Evolutionary conservation across 1,140 invertebrate species (phyloP), one percentile per base, ranked within the genome.

Genomic region (Pristionchus pacificus): DNA sequence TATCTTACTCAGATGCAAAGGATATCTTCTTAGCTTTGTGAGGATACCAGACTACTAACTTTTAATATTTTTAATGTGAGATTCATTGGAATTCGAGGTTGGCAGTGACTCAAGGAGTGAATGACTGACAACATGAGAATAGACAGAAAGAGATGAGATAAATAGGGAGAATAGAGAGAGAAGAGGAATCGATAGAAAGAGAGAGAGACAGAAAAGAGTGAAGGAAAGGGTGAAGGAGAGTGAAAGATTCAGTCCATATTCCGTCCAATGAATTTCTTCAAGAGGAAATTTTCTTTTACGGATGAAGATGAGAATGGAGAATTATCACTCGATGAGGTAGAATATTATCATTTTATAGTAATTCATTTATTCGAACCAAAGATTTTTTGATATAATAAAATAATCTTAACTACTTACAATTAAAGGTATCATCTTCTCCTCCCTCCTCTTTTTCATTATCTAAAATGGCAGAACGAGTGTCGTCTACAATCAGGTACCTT

Each of bases 261-360:
- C 19, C 38, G 6, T 49, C 38, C 31, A 49, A 73, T 73, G 71
- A 73, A 73, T 55, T 73, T 73, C 38, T 73, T 73, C 66, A 73
- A 73, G 66, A 25, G 71, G 29, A 73, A 73, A 58, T 73, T 73
- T 60, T 73, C 71, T 1, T 73, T 73, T 57, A 59, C 60, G 28
- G 71, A 73, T 2, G 71, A 73, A 30, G 71, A 73, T 32, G 70
- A 64, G 49, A 60, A 55, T 24, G 33, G 14, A 10, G 31, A 19
- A 49, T 19, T 49, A 10, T 6, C 19, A 6, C 19, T 49, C 38
- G 38, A 49, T 49, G 38, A 49, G 38, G 38, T 49, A n/a, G n/a
- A n/a, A n/a, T n/a, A n/a, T n/a, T n/a, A n/a, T n/a, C n/a, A n/a
- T 49, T 49, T 19, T 49, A 49, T 49, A 6, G 38, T 49, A 49